These are phyloP conservation scores for Leguminivora glycinivorella DNA, from an alignment of 1,140 invertebrate genomes.

Conservation along the genomic window DNA sequence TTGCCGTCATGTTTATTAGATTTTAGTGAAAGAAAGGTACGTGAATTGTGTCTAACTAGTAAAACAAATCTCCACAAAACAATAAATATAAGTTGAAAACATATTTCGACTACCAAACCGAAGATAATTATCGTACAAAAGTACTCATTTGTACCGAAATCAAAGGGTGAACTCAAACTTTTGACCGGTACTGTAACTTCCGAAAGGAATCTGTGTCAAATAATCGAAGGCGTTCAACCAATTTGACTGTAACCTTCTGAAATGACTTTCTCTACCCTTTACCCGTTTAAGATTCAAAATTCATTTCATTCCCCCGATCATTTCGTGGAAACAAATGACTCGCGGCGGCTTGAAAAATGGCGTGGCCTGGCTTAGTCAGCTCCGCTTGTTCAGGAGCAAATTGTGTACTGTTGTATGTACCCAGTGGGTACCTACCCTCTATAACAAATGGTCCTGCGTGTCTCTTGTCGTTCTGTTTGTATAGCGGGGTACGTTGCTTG, in stretches of 20 bases:
- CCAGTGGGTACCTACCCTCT: neutral
- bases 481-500: neutral
- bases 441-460: neutral
- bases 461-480: neutral
- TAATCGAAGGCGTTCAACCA: neutral
- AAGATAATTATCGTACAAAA: no score
- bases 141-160: no score
- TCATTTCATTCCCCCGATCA: conserved; percentile 4
- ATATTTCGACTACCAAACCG: no score
- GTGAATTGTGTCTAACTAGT: no score
- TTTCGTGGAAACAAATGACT: conserved; percentile 1
- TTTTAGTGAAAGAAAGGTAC: no score
- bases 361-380: neutral
- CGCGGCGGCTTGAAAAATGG: neutral
- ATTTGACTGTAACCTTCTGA: neutral
- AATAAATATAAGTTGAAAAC: no score
- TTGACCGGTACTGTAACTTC: no score
- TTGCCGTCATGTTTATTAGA: no score
- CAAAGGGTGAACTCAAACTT: no score
- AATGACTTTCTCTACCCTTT: neutral
- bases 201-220: no score
- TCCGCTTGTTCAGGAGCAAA: conserved; percentile 1
- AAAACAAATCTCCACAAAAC: no score
- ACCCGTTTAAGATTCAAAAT: conserved; percentile 7
- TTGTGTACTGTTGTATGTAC: neutral